Percentiles rank a stretch among this genome's conserved stretches.
Evolutionary conservation across 2,888 invertebrate species (phyloP).

Genomic region (Steinernema hermaphroditum): DNA sequence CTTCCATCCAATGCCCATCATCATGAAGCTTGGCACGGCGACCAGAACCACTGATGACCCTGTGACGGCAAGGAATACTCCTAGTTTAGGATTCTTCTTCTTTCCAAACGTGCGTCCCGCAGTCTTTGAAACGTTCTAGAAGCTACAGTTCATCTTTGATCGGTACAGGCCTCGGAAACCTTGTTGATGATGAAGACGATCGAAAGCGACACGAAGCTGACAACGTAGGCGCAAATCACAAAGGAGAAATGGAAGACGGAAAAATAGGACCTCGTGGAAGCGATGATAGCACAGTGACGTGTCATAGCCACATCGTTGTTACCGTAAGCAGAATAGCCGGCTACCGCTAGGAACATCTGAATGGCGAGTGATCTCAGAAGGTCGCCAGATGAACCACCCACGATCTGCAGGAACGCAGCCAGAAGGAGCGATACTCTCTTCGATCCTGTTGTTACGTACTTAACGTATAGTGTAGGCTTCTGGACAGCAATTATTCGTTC

Average conservation of each 20-base stretch:
- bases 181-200: conserved; percentile 38
- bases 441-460: conserved; percentile 41
- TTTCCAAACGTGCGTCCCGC: neutral
- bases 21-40: conserved; percentile 29
- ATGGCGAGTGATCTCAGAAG: conserved; percentile 24
- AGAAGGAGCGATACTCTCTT: conserved; percentile 25
- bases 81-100: neutral
- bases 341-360: conserved; percentile 42
- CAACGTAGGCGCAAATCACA: conserved; percentile 48
- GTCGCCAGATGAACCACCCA: too few relatives aligned
- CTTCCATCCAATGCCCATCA: conserved; percentile 34
- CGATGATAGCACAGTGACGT: conserved; percentile 55
- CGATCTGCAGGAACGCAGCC: conserved; percentile 41
- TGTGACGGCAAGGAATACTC: conserved; percentile 4
- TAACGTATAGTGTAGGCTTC: conserved; percentile 46
- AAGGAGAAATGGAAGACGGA: conserved; percentile 54
- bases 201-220: conserved; percentile 49
- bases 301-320: conserved; percentile 37
- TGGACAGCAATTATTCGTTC: conserved; percentile 50
- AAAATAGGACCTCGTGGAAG: conserved; percentile 50
- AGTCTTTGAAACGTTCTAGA: too few relatives aligned
- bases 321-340: conserved; percentile 41
- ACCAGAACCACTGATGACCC: conserved; percentile 22
- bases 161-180: too few relatives aligned
- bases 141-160: too few relatives aligned